Percentiles rank a stretch among this genome's conserved stretches.
Conservation (phyloP, 2,888 invertebrate species). For the Hesperia comma region DNA sequence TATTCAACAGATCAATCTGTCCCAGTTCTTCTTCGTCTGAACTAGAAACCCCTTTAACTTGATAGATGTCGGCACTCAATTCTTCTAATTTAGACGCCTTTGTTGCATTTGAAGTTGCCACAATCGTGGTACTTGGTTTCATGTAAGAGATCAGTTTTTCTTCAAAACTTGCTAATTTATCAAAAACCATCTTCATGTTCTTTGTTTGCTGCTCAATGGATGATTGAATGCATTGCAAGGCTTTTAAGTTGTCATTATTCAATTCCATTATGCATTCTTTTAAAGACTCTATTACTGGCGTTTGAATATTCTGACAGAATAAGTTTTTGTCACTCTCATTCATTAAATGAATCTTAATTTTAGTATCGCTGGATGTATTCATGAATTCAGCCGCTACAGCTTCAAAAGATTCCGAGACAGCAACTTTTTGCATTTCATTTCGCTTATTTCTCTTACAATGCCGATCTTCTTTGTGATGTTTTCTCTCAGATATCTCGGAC, state of each 20-base stretch:
- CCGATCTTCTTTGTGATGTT: constrained; percentile 50
- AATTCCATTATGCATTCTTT: constrained; percentile 62
- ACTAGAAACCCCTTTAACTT: constrained; percentile 52
- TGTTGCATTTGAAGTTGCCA: constrained; percentile 23
- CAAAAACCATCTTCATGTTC: constrained; percentile 61
- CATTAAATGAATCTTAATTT: constrained; percentile 75
- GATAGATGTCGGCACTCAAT: constrained; percentile 59
- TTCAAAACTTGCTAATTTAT: constrained; percentile 63
- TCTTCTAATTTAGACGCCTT: constrained; percentile 65
- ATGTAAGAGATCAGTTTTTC: constrained; percentile 51
- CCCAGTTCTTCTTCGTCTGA: constrained; percentile 60
- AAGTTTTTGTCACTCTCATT: constrained; percentile 65
- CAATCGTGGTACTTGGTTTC: background rate
- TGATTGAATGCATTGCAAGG: constrained; percentile 55
- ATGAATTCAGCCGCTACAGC: constrained; percentile 65
- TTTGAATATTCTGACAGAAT: constrained; percentile 64
- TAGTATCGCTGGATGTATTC: constrained; percentile 53
- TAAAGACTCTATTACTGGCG: constrained; percentile 65
- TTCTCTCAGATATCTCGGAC: constrained; percentile 66
- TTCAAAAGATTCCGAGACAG: constrained; percentile 68
- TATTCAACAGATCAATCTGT: constrained; percentile 48
- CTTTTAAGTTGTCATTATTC: constrained; percentile 50
- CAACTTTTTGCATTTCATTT: constrained; percentile 50
- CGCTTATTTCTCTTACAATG: constrained; percentile 46
- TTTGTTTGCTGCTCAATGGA: constrained; percentile 54